Evolutionary conservation across 2,888 invertebrate species (phyloP), one percentile per base, ranked within the genome.

Genomic region (Beris morrisii): DNA sequence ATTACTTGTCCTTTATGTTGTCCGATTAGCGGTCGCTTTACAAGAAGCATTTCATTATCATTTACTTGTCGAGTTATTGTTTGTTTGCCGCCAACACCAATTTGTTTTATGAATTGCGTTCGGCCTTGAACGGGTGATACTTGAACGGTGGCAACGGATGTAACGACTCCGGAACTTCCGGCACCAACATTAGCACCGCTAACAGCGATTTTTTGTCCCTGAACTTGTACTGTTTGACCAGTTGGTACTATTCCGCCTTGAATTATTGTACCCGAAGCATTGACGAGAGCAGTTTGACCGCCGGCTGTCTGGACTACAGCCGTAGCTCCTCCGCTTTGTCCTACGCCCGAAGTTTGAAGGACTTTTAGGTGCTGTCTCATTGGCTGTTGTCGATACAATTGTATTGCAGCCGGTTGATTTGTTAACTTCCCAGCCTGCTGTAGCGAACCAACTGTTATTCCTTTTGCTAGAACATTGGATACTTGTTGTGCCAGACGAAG

Each of bases 31-130:
- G 85, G 85, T 4, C 86, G 81, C 71, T 86, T 86, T 1, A 87
- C 78, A 55, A 87, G 72, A 4, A 85, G 66, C 82, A 88, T 84
- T 72, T 88, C 87, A 3, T 82, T 81, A 46, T 86, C 86, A 0
- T 84, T 83, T 30, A 86, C 82, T 57, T 84, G 81, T 0, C 84
- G 79, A 1, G 82, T 76, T 3, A 84, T 75, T 0, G 82, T 78
- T 71, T 83, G 83, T 69, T 84, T 84, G 4, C 75, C 77, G 0
- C 77, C 73, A 13, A 78, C 78, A 4, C 75, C 66, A 11, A 72
- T 69, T 69, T 81, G 81, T 71, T 81, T 81, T 32, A 81, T 79
- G 38, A 81, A 80, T 66, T 81, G 81, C 0, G 80, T 75, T 13
- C 79, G 65, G 68, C 77, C 71, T 79, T 75, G 75, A 78, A 75